phyloP scores from a whole-genome alignment of 2,113 vertebrate species.

The Cavia porcellus region DNA sequence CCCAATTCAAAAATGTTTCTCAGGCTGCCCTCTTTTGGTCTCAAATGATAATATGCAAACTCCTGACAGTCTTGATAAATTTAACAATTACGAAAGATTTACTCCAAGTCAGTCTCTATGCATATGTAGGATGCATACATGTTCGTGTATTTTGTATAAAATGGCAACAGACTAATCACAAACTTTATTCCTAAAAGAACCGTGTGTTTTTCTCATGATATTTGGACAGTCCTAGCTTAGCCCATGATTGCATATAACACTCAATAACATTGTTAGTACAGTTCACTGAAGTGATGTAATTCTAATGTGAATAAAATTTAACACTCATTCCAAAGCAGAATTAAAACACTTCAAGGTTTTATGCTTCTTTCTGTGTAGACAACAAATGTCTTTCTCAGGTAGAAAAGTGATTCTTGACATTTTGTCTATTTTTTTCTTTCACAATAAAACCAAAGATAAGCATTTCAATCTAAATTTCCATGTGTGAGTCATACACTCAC shows the following conservation, averaged over 20 bases:
- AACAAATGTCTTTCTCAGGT: background rate
- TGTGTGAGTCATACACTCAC: background rate
- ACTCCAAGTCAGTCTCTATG: background rate
- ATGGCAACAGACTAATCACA: background rate
- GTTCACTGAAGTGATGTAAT: background rate
- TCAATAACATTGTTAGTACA: background rate
- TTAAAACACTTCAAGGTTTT: background rate
- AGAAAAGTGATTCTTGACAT: background rate
- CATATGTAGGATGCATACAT: background rate
- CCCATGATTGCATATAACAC: background rate
- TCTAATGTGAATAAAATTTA: background rate
- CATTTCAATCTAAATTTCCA: background rate
- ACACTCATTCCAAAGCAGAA: background rate
- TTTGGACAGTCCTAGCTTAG: background rate
- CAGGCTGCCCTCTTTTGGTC: conserved; percentile 64
- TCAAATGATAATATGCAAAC: background rate
- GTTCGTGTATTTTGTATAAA: no score
- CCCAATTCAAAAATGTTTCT: background rate
- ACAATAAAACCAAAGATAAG: background rate
- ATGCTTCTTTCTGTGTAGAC: background rate
- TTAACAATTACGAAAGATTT: background rate
- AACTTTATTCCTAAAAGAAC: background rate
- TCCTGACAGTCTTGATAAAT: background rate
- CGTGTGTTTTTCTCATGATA: background rate
- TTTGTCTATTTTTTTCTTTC: background rate